Conservation (phyloP, 1,140 invertebrate genomes). For the Watersipora subatra region DNA sequence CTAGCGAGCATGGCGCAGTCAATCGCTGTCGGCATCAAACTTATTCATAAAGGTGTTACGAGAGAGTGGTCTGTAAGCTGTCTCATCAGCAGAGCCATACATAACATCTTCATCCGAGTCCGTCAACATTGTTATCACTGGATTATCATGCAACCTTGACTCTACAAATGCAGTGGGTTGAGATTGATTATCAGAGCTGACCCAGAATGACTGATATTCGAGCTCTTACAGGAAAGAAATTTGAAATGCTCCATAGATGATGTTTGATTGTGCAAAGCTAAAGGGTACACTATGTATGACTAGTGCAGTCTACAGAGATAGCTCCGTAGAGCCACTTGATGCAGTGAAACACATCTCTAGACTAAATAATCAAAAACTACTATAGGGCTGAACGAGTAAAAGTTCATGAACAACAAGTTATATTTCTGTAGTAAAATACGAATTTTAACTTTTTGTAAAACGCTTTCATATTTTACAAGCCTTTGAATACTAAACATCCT, state of each 20-base stretch:
- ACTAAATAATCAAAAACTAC: no score
- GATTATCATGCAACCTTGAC: slow-evolving; percentile 82
- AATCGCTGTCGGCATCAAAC: neutral
- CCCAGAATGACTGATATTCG: neutral
- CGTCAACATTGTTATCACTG: slow-evolving; percentile 93
- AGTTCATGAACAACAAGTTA: no score
- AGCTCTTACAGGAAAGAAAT: neutral
- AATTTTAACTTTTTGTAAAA: no score
- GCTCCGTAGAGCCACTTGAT: neutral
- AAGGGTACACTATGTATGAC: neutral
- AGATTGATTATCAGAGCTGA: neutral
- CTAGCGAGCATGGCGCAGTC: no score
- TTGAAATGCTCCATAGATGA: neutral
- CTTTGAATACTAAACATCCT: no score
- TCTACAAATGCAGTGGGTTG: slow-evolving; percentile 47
- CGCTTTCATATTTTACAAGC: no score
- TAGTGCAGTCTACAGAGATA: neutral
- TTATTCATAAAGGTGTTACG: neutral
- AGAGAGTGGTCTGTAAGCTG: no score
- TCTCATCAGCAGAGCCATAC: neutral
- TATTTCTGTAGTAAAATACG: no score
- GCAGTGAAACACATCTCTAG: neutral
- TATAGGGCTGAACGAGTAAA: no score
- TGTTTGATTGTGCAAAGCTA: neutral
- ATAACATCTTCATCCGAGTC: slow-evolving; percentile 85